These are phyloP conservation scores for Heliconius cydno DNA, from an alignment of 2,888 invertebrate species.

Conservation along the genomic window DNA sequence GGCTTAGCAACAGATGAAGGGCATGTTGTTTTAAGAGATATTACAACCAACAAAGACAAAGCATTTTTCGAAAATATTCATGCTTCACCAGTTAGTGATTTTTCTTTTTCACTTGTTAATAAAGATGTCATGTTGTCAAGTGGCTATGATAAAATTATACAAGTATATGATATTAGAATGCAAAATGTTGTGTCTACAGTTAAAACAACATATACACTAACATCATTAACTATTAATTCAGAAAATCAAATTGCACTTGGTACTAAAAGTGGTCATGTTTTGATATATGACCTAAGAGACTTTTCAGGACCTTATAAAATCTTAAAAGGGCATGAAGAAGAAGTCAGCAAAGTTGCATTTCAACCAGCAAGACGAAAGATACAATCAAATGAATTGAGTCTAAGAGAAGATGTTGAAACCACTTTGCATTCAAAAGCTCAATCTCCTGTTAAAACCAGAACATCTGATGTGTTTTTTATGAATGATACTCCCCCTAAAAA, in stretches of 20 bases:
- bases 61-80: constrained; percentile 79
- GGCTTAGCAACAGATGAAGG: constrained; percentile 82
- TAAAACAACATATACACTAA: constrained; percentile 69
- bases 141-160: constrained; percentile 82
- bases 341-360: constrained; percentile 76
- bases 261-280: constrained; percentile 80
- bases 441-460: constrained; percentile 62
- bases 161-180: constrained; percentile 82
- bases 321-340: constrained; percentile 78
- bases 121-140: constrained; percentile 81
- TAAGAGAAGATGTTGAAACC: constrained; percentile 70
- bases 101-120: constrained; percentile 82
- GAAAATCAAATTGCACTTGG: constrained; percentile 82
- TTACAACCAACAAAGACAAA: constrained; percentile 76
- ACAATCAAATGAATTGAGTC: constrained; percentile 69
- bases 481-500: constrained; percentile 69
- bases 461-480: constrained; percentile 72
- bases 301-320: constrained; percentile 73
- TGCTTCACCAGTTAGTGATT: constrained; percentile 83
- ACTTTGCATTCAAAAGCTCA: constrained; percentile 57
- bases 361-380: constrained; percentile 70
- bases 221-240: constrained; percentile 71
- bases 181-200: constrained; percentile 76
- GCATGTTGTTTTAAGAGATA: constrained; percentile 73
- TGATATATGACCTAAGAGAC: constrained; percentile 83